These are phyloP conservation scores for Papilio glaucus DNA, from an alignment of 1,140 invertebrate species.

Conservation along the genomic window DNA sequence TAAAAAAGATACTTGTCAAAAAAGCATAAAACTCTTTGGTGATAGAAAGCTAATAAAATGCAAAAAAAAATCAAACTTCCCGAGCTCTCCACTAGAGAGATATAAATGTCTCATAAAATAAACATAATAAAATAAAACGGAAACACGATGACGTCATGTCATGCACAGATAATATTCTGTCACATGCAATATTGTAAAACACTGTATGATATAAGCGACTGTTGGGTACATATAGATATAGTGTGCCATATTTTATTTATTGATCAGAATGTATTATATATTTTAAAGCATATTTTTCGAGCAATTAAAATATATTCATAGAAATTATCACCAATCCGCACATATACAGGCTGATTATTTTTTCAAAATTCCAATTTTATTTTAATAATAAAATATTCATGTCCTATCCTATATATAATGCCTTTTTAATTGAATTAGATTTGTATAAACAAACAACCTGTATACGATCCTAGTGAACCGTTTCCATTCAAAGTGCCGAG, in stretches of 20 bases:
- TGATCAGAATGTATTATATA: constrained; percentile 19
- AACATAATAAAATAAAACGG: constrained; percentile 57
- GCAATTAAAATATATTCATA: constrained; percentile 37
- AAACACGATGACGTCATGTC: constrained; percentile 65
- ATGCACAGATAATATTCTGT: constrained; percentile 74
- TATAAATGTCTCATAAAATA: constrained; percentile 58
- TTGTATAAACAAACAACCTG: constrained; percentile 28
- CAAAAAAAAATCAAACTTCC: constrained; percentile 74
- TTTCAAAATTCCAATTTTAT: constrained; percentile 41
- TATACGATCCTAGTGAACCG: constrained; percentile 8
- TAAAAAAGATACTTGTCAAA: constrained; percentile 39
- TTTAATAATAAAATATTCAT: constrained; percentile 1
- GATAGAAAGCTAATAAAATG: constrained; percentile 72
- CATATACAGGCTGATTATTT: constrained; percentile 48
- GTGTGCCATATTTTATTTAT: neutral
- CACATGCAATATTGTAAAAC: constrained; percentile 64
- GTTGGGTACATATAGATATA: neutral
- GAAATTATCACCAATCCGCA: constrained; percentile 45
- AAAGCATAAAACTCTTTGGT: constrained; percentile 65
- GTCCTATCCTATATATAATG: neutral
- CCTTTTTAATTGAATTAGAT: neutral
- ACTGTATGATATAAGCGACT: constrained; percentile 33
- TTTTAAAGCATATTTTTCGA: constrained; percentile 4
- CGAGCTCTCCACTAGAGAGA: constrained; percentile 82
- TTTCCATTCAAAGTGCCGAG: constrained; percentile 54